Percentiles rank a stretch among this genome's conserved stretches.
Conservation (phyloP, 2,888 invertebrate genomes). For the Trichopoda pennipes region DNA sequence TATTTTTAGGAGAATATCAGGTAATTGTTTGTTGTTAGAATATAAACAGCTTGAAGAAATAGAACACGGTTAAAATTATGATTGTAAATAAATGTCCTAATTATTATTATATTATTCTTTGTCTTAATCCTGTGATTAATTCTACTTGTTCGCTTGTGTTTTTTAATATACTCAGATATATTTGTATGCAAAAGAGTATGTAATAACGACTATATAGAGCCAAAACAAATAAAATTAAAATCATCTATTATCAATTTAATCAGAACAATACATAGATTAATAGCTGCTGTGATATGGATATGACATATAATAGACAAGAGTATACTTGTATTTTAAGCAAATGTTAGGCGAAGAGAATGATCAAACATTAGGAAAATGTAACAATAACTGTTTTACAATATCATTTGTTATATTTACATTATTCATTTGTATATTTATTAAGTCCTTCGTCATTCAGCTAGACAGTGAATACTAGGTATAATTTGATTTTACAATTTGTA, state of each 20-base stretch:
- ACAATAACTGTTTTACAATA: slow-evolving; percentile 44
- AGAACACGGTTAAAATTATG: no score
- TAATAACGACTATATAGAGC: slow-evolving; percentile 27
- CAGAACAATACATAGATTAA: slow-evolving; percentile 4
- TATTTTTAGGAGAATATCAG: no score
- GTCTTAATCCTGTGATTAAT: no score
- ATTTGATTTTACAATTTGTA: neutral
- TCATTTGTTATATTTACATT: slow-evolving; percentile 56
- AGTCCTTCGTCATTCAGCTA: slow-evolving; percentile 4
- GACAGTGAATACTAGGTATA: neutral
- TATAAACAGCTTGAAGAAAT: no score
- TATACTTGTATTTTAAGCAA: slow-evolving; percentile 24
- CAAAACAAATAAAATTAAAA: slow-evolving; percentile 2
- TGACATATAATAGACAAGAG: slow-evolving; percentile 11
- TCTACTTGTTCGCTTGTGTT: neutral
- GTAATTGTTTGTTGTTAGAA: no score
- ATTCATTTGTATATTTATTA: slow-evolving; percentile 41
- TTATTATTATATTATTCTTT: no score
- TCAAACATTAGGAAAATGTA: slow-evolving; percentile 39
- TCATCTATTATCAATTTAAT: neutral
- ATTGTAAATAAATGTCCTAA: no score
- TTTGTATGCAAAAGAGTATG: slow-evolving; percentile 24
- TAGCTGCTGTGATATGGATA: neutral
- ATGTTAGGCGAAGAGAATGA: neutral
- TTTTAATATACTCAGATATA: neutral